A percentile compares a stretch with the other conserved stretches of the same genome.
Conservation (phyloP, 2,888 invertebrate genomes). For the Ceriagrion tenellum region DNA sequence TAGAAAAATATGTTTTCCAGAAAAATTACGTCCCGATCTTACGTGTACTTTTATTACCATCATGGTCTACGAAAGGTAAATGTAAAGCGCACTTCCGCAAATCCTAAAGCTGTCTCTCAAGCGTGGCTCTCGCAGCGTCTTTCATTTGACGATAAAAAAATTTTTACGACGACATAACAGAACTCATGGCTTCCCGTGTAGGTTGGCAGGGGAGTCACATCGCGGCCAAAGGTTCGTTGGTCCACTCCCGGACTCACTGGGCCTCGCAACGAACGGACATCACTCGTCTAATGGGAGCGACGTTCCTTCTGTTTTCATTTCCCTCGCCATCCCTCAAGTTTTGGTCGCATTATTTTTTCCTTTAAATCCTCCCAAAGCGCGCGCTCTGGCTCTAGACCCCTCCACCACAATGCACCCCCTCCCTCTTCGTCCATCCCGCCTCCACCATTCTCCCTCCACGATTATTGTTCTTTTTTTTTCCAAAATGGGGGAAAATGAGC, state of each 20-base stretch:
- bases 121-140: neutral
- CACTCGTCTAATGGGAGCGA: conserved; percentile 1
- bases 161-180: neutral
- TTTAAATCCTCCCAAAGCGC: neutral
- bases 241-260: neutral
- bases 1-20: too few relatives aligned
- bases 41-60: too few relatives aligned
- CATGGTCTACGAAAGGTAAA: too few relatives aligned
- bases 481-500: conserved; percentile 63
- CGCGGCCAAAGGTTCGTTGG: neutral
- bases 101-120: neutral
- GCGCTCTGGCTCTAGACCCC: neutral
- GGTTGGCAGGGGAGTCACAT: neutral
- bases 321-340: neutral
- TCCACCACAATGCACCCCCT: neutral
- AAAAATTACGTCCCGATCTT: too few relatives aligned
- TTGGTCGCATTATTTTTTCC: neutral
- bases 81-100: too few relatives aligned
- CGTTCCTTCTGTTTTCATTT: conserved; percentile 11
- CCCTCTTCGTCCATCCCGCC: neutral
- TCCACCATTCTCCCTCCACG: neutral
- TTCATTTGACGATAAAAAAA: neutral
- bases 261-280: neutral
- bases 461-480: conserved; percentile 29
- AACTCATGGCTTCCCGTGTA: neutral